Evolutionary conservation across 2,113 vertebrate genomes (phyloP).

Genomic region (Charadrius vociferus): DNA sequence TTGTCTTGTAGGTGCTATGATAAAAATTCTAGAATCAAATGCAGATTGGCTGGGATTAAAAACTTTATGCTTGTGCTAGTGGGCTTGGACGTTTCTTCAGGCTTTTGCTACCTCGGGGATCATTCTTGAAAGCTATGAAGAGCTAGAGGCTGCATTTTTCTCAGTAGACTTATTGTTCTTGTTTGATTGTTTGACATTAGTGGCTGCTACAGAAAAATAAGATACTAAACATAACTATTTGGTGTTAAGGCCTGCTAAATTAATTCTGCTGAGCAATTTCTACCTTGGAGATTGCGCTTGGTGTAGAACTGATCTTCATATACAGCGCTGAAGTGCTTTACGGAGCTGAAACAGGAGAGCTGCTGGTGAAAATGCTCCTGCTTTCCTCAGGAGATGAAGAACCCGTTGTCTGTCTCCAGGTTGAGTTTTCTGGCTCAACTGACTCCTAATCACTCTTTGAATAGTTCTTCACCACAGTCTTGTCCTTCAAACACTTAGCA

Average conservation of each 20-base stretch:
- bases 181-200: neutral
- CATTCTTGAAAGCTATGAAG: neutral
- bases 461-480: neutral
- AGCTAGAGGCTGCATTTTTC: neutral
- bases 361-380: neutral
- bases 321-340: neutral
- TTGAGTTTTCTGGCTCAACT: neutral
- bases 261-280: neutral
- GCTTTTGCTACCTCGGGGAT: neutral
- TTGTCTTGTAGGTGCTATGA: neutral
- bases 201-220: neutral
- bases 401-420: accelerated
- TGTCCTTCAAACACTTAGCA: neutral
- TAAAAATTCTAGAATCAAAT: neutral
- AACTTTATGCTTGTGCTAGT: neutral
- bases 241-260: neutral
- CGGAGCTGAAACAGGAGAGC: neutral
- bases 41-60: neutral
- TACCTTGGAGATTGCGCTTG: neutral
- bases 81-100: neutral
- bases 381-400: neutral
- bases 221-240: neutral
- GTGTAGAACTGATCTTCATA: neutral
- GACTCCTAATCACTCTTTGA: neutral
- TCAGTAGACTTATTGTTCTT: neutral